phyloP scores from a whole-genome alignment of 1,140 invertebrate genomes.

The Heliconius himera region DNA sequence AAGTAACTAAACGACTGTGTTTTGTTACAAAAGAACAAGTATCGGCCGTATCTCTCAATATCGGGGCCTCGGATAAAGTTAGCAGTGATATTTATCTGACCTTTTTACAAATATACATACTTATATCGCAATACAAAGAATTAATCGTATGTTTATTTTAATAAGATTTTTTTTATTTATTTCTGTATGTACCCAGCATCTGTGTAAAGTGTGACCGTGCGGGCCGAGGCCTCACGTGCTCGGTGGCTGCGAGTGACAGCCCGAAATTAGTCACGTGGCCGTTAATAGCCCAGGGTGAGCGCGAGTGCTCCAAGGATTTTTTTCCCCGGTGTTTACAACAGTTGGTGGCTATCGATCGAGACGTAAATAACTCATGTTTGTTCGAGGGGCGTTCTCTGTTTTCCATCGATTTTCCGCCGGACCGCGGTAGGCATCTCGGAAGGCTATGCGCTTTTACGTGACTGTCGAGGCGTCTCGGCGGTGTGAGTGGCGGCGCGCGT shows the following conservation, averaged over 20 bases:
- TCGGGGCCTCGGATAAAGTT: background rate
- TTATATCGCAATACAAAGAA: background rate
- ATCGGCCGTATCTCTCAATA: background rate
- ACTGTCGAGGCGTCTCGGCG: slow-evolving; percentile 31
- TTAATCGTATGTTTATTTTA: background rate
- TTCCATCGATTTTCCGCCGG: slow-evolving; percentile 66
- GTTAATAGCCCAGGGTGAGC: slow-evolving; percentile 66
- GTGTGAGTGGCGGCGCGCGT: slow-evolving; percentile 49
- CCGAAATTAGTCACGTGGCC: slow-evolving; percentile 76
- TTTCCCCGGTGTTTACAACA: slow-evolving; percentile 76
- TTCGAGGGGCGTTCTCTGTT: slow-evolving; percentile 64
- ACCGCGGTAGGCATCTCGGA: slow-evolving; percentile 47
- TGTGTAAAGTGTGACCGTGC: background rate
- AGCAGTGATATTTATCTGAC: background rate
- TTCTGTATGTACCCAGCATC: background rate
- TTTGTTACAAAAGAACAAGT: background rate
- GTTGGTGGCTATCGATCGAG: slow-evolving; percentile 74
- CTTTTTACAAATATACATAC: background rate
- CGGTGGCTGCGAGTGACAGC: slow-evolving; percentile 64
- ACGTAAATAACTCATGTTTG: slow-evolving; percentile 64
- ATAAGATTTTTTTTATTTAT: background rate
- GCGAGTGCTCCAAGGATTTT: slow-evolving; percentile 51
- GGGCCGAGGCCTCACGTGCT: slow-evolving; percentile 53
- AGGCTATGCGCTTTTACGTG: slow-evolving; percentile 62
- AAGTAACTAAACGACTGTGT: background rate